Base-by-base conservation (phyloP, 1,140 invertebrate genomes). In the Palaemon carinicauda region DNA sequence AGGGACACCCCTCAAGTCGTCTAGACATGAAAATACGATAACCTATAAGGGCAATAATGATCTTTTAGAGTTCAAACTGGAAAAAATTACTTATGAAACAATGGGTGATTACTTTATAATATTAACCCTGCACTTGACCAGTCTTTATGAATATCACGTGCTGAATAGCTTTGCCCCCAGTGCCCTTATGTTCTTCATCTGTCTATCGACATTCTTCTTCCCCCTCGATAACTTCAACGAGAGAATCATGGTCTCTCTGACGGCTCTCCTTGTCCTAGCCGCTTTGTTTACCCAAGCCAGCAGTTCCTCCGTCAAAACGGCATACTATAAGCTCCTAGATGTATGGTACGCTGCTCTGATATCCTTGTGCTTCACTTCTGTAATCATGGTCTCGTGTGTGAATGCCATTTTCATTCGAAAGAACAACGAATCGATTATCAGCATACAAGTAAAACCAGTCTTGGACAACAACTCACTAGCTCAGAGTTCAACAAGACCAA, bases 191-290 rank as follows among this genome's bases (percentile, higher is more conserved):
- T 87, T 87, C 79, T 12, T 87, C 29, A 80, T 87, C 24, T 73
- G 77, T 14, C 80, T 81, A 19, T 51, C 69, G 17, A 87, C 79
- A 0, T 56, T 87, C n/a, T 87, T 87, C 85, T 87, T 87, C 79
- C 85, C 85, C 4, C 12, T 87, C 12, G 15, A 33, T 10, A 27
- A 73, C 51, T 87, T 80, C 29, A 87, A 87, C 53, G 85, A 87
- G 78, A 52, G 85, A 24, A 81, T 87, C 29, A 87, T 87, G 85
- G 85, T 87, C 3, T 87, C 85, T 9, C 56, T 87, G 31, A 87
- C 85, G 52, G 79, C 78, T 4, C 65, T 87, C 17, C 33, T 87
- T 0, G 85, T 87, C 17, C 79, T 87, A 9, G 80, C 85, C 2
- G 75, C 85, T 12, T 31, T 87, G 24, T 87, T 87, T 17, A 81